Evolutionary conservation across 2,888 invertebrate species (phyloP), one percentile per base, ranked within the genome.

Genomic region (Rhagonycha fulva): DNA sequence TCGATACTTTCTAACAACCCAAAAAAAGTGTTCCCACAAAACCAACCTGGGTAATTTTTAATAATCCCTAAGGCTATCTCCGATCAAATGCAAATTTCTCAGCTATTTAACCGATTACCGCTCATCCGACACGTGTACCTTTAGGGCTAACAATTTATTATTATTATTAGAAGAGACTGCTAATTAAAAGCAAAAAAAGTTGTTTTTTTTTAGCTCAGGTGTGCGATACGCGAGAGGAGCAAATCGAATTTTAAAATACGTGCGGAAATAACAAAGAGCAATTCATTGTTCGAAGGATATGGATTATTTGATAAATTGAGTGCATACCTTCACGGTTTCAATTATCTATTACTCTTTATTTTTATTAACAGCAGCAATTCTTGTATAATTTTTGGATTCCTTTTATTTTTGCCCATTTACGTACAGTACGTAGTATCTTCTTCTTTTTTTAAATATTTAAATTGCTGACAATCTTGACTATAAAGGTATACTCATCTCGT

Each of bases 291-390:
- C 83, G 63, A 66, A 66, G 63, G 84, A 81, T 83, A 84, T 82
- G 83, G 83, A 84, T 84, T 84, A 85, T 81, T 61, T 84, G 85
- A 84, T 84, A 85, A 85, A 84, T 85, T 84, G 85, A 84, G 84
- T 83, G 81, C 84, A 85, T 86, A 85, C 86, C 84, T 81, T 83
- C 85, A 86, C 86, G 85, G 82, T 72, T 62, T 26, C 60, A 76
- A 76, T 75, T 67, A 62, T 74, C 71, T 61, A 75, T 75, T 75
- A 68, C 71, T 68, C 0, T 7, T 70, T 71, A 71, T 75, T 68
- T 75, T 66, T 62, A 63, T 47, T 47, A 47, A 47, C 47, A 63
- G 68, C 66, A 70, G 66, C 74, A 30, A 63, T 62, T 30, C 69
- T 73, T 61, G 30, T 73, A 32, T 24, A 23, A 62, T 68, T 69